phyloP scores from a whole-genome alignment of 1,140 invertebrate genomes.

The Eriocheir sinensis region DNA sequence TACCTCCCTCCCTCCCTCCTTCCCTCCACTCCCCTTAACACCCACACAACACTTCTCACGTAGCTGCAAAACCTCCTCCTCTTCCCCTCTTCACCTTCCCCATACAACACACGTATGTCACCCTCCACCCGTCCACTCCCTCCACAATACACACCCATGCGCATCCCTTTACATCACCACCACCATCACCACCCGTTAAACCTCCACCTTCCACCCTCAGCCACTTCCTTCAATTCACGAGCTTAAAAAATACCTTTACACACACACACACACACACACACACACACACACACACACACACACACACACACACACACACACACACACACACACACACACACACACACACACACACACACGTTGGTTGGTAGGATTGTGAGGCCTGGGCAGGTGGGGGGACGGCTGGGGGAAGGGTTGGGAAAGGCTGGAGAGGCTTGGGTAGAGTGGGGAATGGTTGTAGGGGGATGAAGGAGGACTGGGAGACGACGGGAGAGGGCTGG shows the following conservation, averaged over 20 bases:
- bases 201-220: background rate
- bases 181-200: too few relatives aligned
- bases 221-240: background rate
- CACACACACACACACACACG: background rate
- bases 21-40: background rate
- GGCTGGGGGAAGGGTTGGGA: too few relatives aligned
- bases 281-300: too few relatives aligned
- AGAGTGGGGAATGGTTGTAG: too few relatives aligned
- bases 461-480: too few relatives aligned
- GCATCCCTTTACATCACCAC: background rate
- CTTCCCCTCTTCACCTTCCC: background rate
- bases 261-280: too few relatives aligned
- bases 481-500: too few relatives aligned
- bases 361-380: too few relatives aligned
- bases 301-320: background rate
- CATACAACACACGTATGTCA: background rate
- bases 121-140: background rate
- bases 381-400: too few relatives aligned
- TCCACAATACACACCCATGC: background rate
- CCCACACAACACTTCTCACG: constrained; percentile 28
- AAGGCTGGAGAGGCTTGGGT: too few relatives aligned
- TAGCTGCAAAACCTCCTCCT: background rate
- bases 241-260: background rate
- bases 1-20: background rate
- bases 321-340: constrained; percentile 4